Evolutionary conservation across 2,888 invertebrate genomes (phyloP).

Genomic region (Salticus scenicus): DNA sequence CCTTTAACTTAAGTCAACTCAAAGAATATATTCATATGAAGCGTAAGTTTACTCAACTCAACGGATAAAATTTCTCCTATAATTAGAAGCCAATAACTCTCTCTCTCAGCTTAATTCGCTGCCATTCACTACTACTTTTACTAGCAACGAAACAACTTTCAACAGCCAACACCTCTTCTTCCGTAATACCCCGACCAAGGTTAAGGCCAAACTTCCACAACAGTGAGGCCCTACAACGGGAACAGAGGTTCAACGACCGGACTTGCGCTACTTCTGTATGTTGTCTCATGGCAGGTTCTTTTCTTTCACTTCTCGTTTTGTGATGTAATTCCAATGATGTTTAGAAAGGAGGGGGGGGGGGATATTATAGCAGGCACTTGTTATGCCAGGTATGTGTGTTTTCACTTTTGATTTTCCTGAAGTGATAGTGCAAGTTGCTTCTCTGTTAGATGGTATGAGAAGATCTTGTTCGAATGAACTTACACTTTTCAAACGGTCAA

Average conservation of each 20-base stretch:
- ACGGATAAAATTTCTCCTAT: no score
- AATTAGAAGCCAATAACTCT: no score
- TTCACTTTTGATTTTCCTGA: constrained; percentile 44
- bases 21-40: no score
- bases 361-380: not conserved
- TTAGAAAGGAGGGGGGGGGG: not conserved
- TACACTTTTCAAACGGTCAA: not conserved
- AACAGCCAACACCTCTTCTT: constrained; percentile 1
- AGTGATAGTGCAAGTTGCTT: constrained; percentile 9
- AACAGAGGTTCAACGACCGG: constrained; percentile 57
- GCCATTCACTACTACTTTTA: not conserved
- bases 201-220: constrained; percentile 30
- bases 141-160: not conserved
- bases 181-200: not conserved
- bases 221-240: constrained; percentile 53
- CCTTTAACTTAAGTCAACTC: no score
- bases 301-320: not conserved
- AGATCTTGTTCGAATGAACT: not conserved
- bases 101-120: no score
- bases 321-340: constrained; percentile 6
- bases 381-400: constrained; percentile 56
- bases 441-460: not conserved
- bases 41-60: no score
- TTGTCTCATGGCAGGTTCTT: not conserved
- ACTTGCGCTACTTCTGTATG: constrained; percentile 47